Base-by-base conservation (phyloP, 2,888 invertebrate genomes). In the Xylocampa areola region DNA sequence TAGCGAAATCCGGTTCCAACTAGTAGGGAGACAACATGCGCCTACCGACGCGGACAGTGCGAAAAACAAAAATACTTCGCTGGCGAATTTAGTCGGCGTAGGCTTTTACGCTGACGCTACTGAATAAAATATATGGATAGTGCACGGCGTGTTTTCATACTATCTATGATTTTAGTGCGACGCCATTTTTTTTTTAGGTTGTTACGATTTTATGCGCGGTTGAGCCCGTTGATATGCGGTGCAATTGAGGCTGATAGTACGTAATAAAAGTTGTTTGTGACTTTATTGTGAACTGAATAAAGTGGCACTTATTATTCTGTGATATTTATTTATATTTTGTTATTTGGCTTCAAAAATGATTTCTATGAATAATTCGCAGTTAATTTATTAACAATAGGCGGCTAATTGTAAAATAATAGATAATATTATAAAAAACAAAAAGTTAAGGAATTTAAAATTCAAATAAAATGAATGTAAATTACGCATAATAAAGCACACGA, bases 121-220 rank as follows among this genome's bases (percentile, higher is more conserved):
- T 85, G 82, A 85, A 86, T 86, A 85, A 86, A 76, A 84, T 79
- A 86, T 80, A 68, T 65, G 73, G 76, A 69, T 76, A 79, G 80
- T 77, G 79, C 72, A 62, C 55, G 53, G 64, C 62, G 53, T 72
- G 65, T 68, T 68, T 66, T 60, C 64, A 60, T 68, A 59, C 71
- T 73, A 73, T 72, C 76, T 78, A 73, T 77, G 80, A 74, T 74
- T 74, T 76, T 68, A 74, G 69, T 59, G 53, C 36, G 54, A 11
- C 21, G 40, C 37, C 44, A 45, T 60, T 66, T 74, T 76, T 74
- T 76, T 69, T 55, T 50, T 55, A 45, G 23, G 45, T 69, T 59
- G 70, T 59, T 59, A 59, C 64, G 58, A 74, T 73, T 73, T 76
- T 37, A 55, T 50, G 57, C 54, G 41, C 59, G 25, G 59, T 68